phyloP scores from a whole-genome alignment of 2,113 vertebrate species.

The Platysteira castanea region DNA sequence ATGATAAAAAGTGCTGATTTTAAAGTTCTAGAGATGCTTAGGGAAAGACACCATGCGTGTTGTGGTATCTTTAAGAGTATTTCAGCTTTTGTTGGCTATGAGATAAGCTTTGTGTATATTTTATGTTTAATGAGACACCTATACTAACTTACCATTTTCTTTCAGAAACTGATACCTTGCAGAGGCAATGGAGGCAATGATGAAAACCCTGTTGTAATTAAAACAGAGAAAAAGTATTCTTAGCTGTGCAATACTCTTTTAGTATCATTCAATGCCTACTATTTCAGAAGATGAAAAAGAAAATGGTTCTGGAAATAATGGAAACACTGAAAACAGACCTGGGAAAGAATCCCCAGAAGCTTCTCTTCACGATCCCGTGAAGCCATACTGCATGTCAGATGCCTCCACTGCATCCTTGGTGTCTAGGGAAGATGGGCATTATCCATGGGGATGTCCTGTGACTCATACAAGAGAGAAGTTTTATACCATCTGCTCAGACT shows the following conservation, averaged over 20 bases:
- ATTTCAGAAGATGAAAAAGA: slow-evolving; percentile 82
- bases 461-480: slow-evolving; percentile 94
- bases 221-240: background rate
- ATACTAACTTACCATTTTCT: background rate
- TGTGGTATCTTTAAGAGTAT: background rate
- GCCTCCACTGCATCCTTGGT: slow-evolving; percentile 70
- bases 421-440: slow-evolving; percentile 83
- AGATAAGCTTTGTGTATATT: background rate
- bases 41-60: rapidly evolving
- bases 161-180: slow-evolving; percentile 46
- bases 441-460: slow-evolving; percentile 93
- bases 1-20: background rate
- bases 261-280: slow-evolving; percentile 88
- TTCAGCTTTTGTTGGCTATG: background rate
- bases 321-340: slow-evolving; percentile 65
- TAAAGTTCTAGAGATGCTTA: background rate
- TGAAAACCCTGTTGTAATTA: slow-evolving; percentile 15
- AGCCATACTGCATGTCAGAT: slow-evolving; percentile 72
- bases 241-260: background rate
- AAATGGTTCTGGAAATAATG: slow-evolving; percentile 73
- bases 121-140: background rate
- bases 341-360: slow-evolving; percentile 68
- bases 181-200: slow-evolving; percentile 40
- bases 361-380: slow-evolving; percentile 59
- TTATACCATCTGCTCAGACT: slow-evolving; percentile 97